Conservation (phyloP, 2,113 vertebrate species). For the Pyrgilauda ruficollis region DNA sequence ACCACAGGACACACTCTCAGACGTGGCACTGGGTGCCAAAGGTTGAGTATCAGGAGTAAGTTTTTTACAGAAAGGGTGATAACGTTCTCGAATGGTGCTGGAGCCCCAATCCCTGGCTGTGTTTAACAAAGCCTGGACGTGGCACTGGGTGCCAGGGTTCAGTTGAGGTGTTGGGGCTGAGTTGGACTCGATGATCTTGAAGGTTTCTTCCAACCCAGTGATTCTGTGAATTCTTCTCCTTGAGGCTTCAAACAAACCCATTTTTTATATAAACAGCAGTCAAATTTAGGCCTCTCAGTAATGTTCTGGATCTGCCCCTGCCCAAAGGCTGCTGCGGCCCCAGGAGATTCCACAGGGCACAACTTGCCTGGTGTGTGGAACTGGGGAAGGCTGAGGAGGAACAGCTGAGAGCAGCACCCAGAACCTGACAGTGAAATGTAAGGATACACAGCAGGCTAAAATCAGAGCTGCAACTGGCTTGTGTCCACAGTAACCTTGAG, state of each 20-base stretch:
- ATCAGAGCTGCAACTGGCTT: not conserved
- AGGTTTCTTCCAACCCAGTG: not conserved
- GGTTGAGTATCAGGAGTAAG: not conserved
- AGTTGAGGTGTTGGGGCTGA: not conserved
- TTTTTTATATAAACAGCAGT: fast-evolving
- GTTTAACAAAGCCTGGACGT: not conserved
- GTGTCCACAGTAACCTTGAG: not conserved
- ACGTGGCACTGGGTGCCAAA: no score
- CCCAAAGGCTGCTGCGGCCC: not conserved
- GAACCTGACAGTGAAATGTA: fast-evolving
- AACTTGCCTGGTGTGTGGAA: not conserved
- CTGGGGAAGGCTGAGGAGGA: not conserved
- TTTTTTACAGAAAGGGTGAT: not conserved
- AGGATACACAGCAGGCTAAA: not conserved
- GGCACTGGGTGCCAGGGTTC: not conserved
- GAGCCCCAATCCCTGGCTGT: not conserved
- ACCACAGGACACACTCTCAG: not conserved
- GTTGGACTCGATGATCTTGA: not conserved
- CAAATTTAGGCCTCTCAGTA: no score
- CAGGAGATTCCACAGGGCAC: not conserved
- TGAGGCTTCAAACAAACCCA: not conserved
- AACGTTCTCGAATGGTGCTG: not conserved
- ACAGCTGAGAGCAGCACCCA: not conserved
- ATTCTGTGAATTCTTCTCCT: not conserved
- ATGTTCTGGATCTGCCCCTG: not conserved